Percentiles rank a stretch among this genome's conserved stretches.
Evolutionary conservation across 2,113 vertebrate genomes (phyloP).

Genomic region (Trematomus loennbergii): DNA sequence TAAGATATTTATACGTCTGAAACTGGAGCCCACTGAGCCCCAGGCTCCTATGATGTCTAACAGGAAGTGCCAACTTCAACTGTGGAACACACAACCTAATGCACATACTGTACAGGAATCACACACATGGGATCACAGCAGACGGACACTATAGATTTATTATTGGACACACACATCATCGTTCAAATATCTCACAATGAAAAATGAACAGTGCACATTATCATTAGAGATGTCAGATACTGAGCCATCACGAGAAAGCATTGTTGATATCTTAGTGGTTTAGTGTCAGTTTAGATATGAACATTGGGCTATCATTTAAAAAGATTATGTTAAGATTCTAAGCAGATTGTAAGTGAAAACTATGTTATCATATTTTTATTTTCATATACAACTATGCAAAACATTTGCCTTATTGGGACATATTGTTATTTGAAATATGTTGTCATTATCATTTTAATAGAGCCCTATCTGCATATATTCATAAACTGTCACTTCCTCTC

Average conservation of each 20-base stretch:
- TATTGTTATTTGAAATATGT: background rate
- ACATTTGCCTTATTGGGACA: background rate
- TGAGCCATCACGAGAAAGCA: background rate
- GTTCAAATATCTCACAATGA: too few species aligned
- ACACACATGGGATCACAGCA: conserved; percentile 34
- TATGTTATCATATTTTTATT: background rate
- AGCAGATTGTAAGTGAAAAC: background rate
- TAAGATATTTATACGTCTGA: conserved; percentile 22
- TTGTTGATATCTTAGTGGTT: background rate
- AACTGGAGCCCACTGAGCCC: conserved; percentile 37
- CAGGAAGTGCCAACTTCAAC: conserved; percentile 29
- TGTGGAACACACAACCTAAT: background rate
- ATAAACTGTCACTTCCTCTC: background rate
- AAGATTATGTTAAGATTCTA: background rate
- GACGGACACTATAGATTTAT: conserved; percentile 27
- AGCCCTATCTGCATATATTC: too few species aligned
- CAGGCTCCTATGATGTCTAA: conserved; percentile 27
- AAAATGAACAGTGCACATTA: too few species aligned
- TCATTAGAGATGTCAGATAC: background rate
- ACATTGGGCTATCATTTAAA: too few species aligned
- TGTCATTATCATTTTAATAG: background rate
- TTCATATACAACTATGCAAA: background rate
- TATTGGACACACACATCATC: too few species aligned
- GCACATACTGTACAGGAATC: conserved; percentile 14
- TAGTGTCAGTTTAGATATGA: background rate